Evolutionary conservation across 2,113 vertebrate genomes (phyloP), one percentile per base, ranked within the genome.

Genomic region (Chamaetylas fuelleborni): DNA sequence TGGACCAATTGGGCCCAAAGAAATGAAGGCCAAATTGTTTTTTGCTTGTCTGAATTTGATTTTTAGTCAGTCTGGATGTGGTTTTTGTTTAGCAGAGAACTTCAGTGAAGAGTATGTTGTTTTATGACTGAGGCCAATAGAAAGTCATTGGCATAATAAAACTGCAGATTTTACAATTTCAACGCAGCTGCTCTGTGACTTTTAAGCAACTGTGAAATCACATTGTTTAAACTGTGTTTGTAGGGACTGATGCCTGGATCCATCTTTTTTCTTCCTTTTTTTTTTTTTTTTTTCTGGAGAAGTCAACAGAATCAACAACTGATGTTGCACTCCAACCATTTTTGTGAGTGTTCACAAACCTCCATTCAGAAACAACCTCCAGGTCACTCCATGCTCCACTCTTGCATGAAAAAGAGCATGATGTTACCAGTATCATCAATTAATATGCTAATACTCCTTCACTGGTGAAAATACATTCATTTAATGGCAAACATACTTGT

Each of bases 131-230:
- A 96, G 81, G 50, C 92, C 97, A 96, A 96, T 73, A 92, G 80
- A 89, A 97, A 97, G 95, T 96, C 86, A 95, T 86, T 67, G 81
- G 79, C 82, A 96, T 86, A 96, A 91, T 96, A 92, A 93, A 92
- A 94, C 84, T 91, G 91, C 93, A 96, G 92, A 98, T 97, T 97
- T 91, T 95, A 96, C 86, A 95, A 79, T 96, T 81, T 95, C 88
- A 81, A 13, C 43, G 76, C 97, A 97, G 91, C 93, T 97, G 95
- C 93, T 97, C 47, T 8, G 40, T 96, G 93, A 95, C 93, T 97
- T 97, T 96, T 95, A 97, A 97, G 93, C 87, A 97, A 93, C 77
- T 97, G 97, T 97, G 97, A 97, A 96, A 97, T 97, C 93, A 93
- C 92, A 97, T 97, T 97, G 96, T 97, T 96, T 96, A 93, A 97